Percentiles rank a stretch among this genome's conserved stretches.
Evolutionary conservation across 2,888 invertebrate species (phyloP).

Genomic region (Tridacna gigas): DNA sequence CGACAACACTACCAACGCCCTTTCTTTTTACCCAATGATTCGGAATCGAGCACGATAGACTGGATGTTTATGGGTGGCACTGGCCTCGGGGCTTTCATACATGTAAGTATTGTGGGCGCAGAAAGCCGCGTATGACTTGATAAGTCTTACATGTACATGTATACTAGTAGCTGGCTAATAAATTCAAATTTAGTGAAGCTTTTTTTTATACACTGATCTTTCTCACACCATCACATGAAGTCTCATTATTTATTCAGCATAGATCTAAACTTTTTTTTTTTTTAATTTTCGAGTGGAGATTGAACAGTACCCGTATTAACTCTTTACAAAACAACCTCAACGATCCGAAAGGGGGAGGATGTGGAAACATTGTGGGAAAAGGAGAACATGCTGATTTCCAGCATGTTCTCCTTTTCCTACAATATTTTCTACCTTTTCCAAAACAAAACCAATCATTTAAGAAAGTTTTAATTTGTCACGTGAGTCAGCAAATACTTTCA

Average conservation of each 20-base stretch:
- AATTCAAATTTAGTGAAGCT: too few relatives aligned
- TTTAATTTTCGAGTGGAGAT: background rate
- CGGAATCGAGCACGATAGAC: conserved; percentile 94
- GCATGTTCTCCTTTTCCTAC: background rate
- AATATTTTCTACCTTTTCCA: too few relatives aligned
- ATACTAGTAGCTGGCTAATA: too few relatives aligned
- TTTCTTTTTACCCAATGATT: conserved; percentile 93
- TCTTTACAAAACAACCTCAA: background rate
- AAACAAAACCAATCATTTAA: too few relatives aligned
- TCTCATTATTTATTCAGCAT: too few relatives aligned
- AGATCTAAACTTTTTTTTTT: too few relatives aligned
- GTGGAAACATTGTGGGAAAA: background rate
- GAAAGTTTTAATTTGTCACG: too few relatives aligned
- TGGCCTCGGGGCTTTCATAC: conserved; percentile 95
- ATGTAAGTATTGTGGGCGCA: conserved; percentile 83
- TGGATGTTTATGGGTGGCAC: conserved; percentile 95
- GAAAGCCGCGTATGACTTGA: too few relatives aligned
- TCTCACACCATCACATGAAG: too few relatives aligned
- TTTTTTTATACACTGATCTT: too few relatives aligned
- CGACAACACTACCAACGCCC: conserved; percentile 92
- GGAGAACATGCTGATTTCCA: background rate
- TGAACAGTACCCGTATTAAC: background rate
- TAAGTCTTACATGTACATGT: too few relatives aligned
- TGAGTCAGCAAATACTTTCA: too few relatives aligned
- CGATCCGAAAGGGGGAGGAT: background rate